Evolutionary conservation across 1,140 invertebrate genomes (phyloP), one percentile per base, ranked within the genome.

Genomic region (Drosophila takahashii): DNA sequence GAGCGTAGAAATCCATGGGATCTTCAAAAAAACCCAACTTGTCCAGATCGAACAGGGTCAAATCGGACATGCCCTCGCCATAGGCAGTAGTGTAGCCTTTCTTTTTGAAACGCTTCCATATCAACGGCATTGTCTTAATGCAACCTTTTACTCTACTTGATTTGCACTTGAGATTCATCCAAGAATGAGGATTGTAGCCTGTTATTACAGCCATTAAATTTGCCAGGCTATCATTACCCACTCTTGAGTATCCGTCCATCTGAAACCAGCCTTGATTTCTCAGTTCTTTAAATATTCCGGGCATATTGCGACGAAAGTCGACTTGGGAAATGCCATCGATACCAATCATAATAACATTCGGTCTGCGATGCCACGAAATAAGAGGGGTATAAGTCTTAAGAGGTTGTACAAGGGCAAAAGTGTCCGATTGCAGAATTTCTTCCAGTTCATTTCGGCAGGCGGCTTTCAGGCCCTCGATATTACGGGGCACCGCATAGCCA

Each of bases 1-100:
- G 92, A 26, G 95, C 93, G 76, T 97, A 97, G 84, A 96, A 97
- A 91, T 98, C 96, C 0, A 96, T 96, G 0, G 97, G 96, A 15
- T 94, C 94, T 27, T 95, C 92, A 2, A 93, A 92, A 89, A 98
- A 98, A 0, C 97, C 97, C 16, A 93, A 91, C 85, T 95, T 96
- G 2, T 94, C 81, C 87, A 96, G 97, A 91, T 97, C 97, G 78
- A 97, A 98, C 1, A 96, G 95, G 5, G 95, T 95, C 27, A 97
- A 95, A 15, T 92, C 90, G 0, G 95, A 94, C 9, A 93, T 93
- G 85, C 98, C 97, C 93, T 98, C 97, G 0, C 94, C 95, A 62
- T 96, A 96, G 1, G 95, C 94, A 0, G 97, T 98, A 0, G 95
- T 93, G 85, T 96, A 98, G 1, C 96, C 95, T 3, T 93, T 92